A percentile compares a stretch with the other conserved stretches of the same genome.
phyloP scores from a whole-genome alignment of 2,797 vertebrate genomes.

The Emydoidea blandingii region DNA sequence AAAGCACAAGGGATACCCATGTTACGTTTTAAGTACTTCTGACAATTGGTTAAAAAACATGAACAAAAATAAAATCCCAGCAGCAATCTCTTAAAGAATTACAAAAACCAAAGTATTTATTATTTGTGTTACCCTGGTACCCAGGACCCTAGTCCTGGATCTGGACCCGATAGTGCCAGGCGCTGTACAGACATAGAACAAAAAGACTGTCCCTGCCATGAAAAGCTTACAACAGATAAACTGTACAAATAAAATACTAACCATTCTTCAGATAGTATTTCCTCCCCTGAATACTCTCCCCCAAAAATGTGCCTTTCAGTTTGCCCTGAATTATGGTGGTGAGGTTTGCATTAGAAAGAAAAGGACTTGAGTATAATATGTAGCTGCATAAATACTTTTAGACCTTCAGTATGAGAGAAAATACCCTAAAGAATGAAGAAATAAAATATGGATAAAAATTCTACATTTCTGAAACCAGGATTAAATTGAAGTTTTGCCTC shows the following conservation, averaged over 20 bases:
- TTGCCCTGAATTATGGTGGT: background rate
- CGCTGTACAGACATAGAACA: too few species aligned
- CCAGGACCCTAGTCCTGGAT: too few species aligned
- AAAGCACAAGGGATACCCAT: background rate
- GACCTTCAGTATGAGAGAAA: background rate
- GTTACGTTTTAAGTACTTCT: background rate
- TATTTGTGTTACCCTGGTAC: too few species aligned
- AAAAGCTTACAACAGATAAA: background rate
- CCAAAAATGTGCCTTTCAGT: conserved; percentile 15
- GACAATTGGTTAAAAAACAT: background rate
- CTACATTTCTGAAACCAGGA: conserved; percentile 20
- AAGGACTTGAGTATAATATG: conserved; percentile 19
- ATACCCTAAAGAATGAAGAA: background rate
- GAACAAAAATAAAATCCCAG: background rate
- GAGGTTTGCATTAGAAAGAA: conserved; percentile 22
- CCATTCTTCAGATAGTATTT: background rate
- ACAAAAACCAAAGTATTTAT: background rate
- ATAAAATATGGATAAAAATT: background rate
- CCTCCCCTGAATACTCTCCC: background rate
- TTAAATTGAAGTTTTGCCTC: conserved; percentile 29
- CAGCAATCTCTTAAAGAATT: background rate
- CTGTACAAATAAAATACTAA: background rate
- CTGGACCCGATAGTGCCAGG: too few species aligned
- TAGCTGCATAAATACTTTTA: background rate
- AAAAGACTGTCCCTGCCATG: too few species aligned